Percentiles rank a stretch among this genome's conserved stretches.
Conservation (phyloP, 2,888 invertebrate genomes). For the Sinohyriopsis cumingii region DNA sequence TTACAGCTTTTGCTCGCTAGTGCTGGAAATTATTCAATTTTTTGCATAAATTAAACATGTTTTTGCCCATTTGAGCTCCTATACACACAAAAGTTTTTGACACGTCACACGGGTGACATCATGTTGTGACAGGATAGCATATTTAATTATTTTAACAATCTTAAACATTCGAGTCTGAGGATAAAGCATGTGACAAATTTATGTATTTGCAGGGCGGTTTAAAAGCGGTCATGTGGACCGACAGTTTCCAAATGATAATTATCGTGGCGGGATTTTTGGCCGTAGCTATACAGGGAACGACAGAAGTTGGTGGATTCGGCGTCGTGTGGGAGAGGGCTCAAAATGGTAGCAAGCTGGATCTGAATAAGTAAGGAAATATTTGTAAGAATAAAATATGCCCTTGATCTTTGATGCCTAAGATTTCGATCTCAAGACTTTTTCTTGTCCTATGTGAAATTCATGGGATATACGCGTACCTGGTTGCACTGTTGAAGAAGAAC, state of each 20-base stretch:
- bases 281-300: conserved; percentile 43
- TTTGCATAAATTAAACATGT: too few relatives aligned
- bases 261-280: conserved; percentile 68
- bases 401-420: background rate
- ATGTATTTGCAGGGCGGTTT: conserved; percentile 70
- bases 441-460: background rate
- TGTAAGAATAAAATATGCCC: background rate
- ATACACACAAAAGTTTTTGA: too few relatives aligned
- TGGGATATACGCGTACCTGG: too few relatives aligned
- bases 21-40: too few relatives aligned
- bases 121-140: too few relatives aligned
- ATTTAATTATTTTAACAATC: too few relatives aligned
- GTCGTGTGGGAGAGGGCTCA: conserved; percentile 47
- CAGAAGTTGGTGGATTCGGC: conserved; percentile 48
- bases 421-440: background rate
- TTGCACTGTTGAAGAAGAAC: too few relatives aligned
- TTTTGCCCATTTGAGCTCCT: too few relatives aligned
- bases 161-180: too few relatives aligned
- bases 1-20: too few relatives aligned
- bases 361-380: conserved; percentile 22
- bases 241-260: conserved; percentile 71
- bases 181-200: too few relatives aligned
- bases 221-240: conserved; percentile 72
- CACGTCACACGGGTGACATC: too few relatives aligned
- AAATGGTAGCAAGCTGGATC: conserved; percentile 36